These are phyloP conservation scores for Sigmodon hispidus DNA, from an alignment of 2,113 vertebrate species.

Conservation along the genomic window DNA sequence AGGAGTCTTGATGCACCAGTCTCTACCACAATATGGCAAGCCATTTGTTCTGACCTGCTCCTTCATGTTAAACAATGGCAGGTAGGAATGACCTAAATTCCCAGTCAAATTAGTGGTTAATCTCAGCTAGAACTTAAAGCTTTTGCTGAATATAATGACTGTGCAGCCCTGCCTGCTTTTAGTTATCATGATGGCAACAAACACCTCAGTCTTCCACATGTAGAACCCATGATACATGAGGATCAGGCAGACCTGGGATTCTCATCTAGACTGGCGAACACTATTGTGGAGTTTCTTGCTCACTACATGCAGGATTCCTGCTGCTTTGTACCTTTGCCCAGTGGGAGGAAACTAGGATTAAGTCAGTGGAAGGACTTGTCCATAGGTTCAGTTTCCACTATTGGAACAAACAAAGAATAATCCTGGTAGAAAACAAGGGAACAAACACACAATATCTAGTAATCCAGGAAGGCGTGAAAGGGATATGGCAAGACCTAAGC, in stretches of 20 bases:
- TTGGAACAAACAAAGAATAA: background rate
- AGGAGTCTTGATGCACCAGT: background rate
- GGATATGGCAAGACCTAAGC: background rate
- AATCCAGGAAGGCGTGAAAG: background rate
- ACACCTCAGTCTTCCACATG: fast-evolving
- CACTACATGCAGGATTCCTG: background rate
- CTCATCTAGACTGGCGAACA: background rate
- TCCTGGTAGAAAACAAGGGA: background rate
- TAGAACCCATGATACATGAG: fast-evolving
- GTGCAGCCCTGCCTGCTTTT: fast-evolving
- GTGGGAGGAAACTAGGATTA: background rate
- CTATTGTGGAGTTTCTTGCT: fast-evolving
- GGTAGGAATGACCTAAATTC: background rate
- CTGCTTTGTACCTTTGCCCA: background rate
- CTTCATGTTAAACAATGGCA: background rate
- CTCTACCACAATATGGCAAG: background rate
- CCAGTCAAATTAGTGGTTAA: background rate
- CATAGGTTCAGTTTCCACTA: background rate
- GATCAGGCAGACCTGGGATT: fast-evolving
- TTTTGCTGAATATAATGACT: background rate
- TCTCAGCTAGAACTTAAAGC: background rate
- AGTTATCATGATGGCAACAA: background rate
- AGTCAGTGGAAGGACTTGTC: too few relatives aligned
- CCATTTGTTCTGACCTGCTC: background rate
- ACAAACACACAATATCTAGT: background rate